Base-by-base conservation (phyloP, 1,140 invertebrate genomes). In the Limonius californicus region DNA sequence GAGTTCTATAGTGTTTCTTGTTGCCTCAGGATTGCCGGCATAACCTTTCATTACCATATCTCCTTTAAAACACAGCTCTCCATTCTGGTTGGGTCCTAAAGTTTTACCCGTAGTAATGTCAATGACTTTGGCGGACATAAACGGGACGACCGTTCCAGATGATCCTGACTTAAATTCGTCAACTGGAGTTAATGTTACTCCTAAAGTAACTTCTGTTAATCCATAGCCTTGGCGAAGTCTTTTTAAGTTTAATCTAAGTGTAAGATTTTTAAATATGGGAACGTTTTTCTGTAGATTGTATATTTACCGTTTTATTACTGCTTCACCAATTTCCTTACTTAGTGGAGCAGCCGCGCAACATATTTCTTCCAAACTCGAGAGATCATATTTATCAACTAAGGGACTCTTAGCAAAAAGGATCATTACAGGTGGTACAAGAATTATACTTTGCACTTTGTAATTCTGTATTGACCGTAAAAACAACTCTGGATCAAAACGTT, bases 61-160 rank as follows among this genome's bases (percentile, higher is more conserved):
- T 9, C 86, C 86, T 69, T 85, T 85, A 16, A 89, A 80, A 71
- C 84, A 90, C 4, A 92, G 69, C 73, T 92, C 89, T 9, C 90
- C 90, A 54, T 78, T 72, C 65, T 83, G 63, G 42, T 82, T 75
- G 0, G 86, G 77, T 0, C 87, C 87, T 14, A 89, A 66, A 18
- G 77, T 67, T 65, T 83, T 74, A 8, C 83, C 81, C 8, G 79
- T 88, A 57, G 87, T 81, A 19, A 82, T 71, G 74, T 89, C 84
- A 59, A 86, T 63, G 0, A 87, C 80, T 77, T 85, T 85, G 18
- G 53, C 53, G 2, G 20, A 23, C 2, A 8, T 11, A 55, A 9
- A 23, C 2, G 20, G 53, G 6, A 55, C 20, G 3, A 55, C 6
- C 9, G 6, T 4, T 27, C 53, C 53, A 16, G 27, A 14, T 7